Evolutionary conservation across 1,140 invertebrate genomes (phyloP).

Genomic region (Pomacea maculata): DNA sequence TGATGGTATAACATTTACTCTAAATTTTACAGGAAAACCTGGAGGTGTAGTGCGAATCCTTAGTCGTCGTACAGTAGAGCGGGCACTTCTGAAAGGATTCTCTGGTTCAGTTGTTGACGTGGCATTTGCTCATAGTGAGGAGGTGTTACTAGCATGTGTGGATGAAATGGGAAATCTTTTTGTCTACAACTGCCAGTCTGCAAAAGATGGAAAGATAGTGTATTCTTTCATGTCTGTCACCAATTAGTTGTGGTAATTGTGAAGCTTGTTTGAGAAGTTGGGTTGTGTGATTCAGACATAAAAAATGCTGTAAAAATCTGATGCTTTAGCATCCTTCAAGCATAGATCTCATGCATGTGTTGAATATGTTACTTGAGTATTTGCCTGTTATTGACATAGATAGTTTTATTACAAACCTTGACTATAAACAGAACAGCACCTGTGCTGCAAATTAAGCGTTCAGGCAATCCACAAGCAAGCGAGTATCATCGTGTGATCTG

Average conservation of each 20-base stretch:
- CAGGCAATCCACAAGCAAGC: constrained; percentile 54
- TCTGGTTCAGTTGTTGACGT: constrained; percentile 86
- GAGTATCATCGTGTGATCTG: constrained; percentile 79
- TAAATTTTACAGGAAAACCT: constrained; percentile 68
- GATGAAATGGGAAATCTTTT: constrained; percentile 84
- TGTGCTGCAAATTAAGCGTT: constrained; percentile 69
- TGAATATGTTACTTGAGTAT: too few species aligned
- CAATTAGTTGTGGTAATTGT: too few species aligned
- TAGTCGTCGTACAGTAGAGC: constrained; percentile 76
- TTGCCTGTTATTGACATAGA: neutral
- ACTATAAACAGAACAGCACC: constrained; percentile 38
- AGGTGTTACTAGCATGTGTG: constrained; percentile 84
- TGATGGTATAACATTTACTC: too few species aligned
- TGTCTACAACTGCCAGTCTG: constrained; percentile 77
- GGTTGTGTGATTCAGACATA: neutral
- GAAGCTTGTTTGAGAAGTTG: neutral
- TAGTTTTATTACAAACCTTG: neutral
- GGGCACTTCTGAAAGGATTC: constrained; percentile 87
- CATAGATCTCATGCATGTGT: too few species aligned
- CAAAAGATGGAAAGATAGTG: constrained; percentile 66
- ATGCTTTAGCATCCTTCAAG: too few species aligned
- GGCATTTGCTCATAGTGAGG: constrained; percentile 83
- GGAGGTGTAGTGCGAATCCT: constrained; percentile 85
- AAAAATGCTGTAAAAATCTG: neutral
- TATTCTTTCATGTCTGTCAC: constrained; percentile 57